Percentiles rank a stretch among this genome's conserved stretches.
phyloP scores from a whole-genome alignment of 2,888 invertebrate genomes.

The Tethea ocularis region DNA sequence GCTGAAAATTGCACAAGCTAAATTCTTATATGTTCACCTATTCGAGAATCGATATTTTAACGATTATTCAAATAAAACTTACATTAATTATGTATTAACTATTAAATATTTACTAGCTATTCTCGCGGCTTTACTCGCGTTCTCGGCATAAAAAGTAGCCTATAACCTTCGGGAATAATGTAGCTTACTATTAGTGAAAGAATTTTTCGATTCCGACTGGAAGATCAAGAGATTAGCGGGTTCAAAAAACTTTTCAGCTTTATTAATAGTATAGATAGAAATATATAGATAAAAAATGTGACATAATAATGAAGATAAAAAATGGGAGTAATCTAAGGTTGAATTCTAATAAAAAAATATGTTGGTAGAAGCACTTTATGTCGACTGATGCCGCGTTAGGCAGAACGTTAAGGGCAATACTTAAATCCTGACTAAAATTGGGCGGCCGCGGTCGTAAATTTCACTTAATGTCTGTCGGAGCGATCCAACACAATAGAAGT shows the following conservation, averaged over 20 bases:
- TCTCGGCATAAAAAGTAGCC: no score
- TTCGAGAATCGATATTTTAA: not conserved
- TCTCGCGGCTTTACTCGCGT: no score
- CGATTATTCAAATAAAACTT: not conserved
- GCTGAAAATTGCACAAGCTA: not conserved
- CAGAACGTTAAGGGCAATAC: constrained; percentile 54
- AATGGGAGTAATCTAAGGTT: constrained; percentile 9
- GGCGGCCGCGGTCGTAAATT: constrained; percentile 57
- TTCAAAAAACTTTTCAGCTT: no score
- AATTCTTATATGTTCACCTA: not conserved
- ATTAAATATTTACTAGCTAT: no score
- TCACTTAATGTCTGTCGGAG: constrained; percentile 60
- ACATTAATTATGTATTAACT: no score
- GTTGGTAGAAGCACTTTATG: constrained; percentile 35
- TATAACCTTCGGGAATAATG: no score
- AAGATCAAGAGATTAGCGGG: no score
- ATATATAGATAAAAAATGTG: not conserved
- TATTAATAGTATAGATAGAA: no score
- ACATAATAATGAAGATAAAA: not conserved
- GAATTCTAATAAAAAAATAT: constrained; percentile 39
- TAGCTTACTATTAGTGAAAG: no score
- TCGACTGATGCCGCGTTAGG: constrained; percentile 30
- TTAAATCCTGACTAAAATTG: constrained; percentile 67
- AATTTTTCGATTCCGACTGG: no score
- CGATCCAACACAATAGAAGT: constrained; percentile 56